Conservation (phyloP, 2,888 invertebrate species). For the Cacoxenus indagator region DNA sequence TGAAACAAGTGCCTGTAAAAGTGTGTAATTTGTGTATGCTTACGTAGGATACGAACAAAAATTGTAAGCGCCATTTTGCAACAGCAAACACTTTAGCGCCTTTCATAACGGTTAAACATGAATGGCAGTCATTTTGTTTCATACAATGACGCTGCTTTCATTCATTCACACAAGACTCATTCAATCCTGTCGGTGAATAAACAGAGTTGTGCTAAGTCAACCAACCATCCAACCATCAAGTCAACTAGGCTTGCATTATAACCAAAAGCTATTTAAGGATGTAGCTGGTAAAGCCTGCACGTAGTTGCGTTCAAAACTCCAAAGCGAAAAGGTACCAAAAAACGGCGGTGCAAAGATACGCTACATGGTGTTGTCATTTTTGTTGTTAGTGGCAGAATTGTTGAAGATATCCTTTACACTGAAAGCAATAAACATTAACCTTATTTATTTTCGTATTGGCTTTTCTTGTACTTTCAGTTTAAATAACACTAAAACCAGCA, state of each 20-base stretch:
- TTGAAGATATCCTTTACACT: no score
- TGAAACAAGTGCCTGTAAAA: no score
- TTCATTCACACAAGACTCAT: no score
- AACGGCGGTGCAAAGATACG: neutral
- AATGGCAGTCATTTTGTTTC: no score
- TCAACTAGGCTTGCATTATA: neutral
- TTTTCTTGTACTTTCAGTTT: neutral
- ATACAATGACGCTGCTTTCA: no score
- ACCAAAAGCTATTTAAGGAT: constrained; percentile 57
- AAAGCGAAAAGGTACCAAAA: constrained; percentile 46
- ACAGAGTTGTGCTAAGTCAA: neutral
- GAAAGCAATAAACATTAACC: neutral
- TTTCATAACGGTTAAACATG: no score
- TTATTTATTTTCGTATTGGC: neutral
- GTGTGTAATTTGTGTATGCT: no score
- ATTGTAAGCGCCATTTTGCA: no score
- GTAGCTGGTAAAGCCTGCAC: constrained; percentile 55
- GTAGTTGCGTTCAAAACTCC: constrained; percentile 53
- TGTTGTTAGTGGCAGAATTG: neutral
- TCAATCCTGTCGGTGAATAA: no score
- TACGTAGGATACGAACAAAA: no score
- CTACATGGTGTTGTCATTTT: neutral
- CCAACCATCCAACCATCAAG: neutral
- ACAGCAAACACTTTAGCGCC: no score
- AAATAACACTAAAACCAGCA: neutral